These are phyloP conservation scores for Elgonia sp. DNA, from an alignment of 2,888 invertebrate species.

Conservation along the genomic window DNA sequence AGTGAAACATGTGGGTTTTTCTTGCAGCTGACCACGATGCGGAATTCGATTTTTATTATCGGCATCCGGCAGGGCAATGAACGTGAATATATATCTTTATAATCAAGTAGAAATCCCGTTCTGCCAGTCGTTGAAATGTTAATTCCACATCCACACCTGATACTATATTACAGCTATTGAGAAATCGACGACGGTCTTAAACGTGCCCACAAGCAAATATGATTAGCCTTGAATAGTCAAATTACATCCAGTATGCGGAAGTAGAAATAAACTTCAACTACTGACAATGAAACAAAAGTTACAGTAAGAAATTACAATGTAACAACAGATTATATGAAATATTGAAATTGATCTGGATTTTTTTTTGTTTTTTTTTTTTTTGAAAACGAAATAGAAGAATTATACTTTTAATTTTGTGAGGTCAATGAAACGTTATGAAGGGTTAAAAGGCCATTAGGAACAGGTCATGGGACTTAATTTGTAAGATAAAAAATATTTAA, in stretches of 20 bases:
- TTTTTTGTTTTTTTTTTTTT: too few species aligned
- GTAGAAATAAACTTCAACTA: constrained; percentile 7
- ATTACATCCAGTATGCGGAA: constrained; percentile 10
- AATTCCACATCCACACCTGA: constrained; percentile 41
- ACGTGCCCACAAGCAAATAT: constrained; percentile 11
- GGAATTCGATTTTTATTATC: constrained; percentile 38
- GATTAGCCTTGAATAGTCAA: constrained; percentile 49
- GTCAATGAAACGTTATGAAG: too few species aligned
- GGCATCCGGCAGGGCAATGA: constrained; percentile 19
- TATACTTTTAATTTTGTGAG: too few species aligned
- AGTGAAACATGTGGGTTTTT: constrained; percentile 19
- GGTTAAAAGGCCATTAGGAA: too few species aligned
- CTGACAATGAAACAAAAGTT: not conserved
- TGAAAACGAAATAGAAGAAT: too few species aligned
- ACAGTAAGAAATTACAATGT: too few species aligned
- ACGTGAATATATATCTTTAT: constrained; percentile 36
- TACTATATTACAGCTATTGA: constrained; percentile 46
- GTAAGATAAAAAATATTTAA: too few species aligned
- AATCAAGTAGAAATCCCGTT: constrained; percentile 36
- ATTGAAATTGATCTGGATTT: too few species aligned
- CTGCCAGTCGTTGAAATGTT: constrained; percentile 40
- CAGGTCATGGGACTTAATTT: too few species aligned
- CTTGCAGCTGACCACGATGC: not conserved
- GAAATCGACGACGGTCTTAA: constrained; percentile 34
- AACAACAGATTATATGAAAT: too few species aligned